These are phyloP conservation scores for Dolomedes plantarius DNA, from an alignment of 2,888 invertebrate genomes.

Conservation along the genomic window DNA sequence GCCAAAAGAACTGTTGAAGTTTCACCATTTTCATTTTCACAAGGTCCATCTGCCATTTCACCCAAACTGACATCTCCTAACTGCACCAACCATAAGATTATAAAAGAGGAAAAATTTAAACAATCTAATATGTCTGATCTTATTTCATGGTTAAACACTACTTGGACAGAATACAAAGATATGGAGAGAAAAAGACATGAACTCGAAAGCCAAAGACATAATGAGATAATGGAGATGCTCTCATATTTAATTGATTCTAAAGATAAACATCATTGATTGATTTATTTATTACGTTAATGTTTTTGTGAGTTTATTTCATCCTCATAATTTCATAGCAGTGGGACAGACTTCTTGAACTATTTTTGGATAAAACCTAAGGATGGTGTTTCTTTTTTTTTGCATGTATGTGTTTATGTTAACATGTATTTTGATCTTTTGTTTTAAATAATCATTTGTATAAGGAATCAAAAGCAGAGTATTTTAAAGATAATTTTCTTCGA, in stretches of 20 bases:
- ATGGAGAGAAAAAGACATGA: constrained; percentile 38
- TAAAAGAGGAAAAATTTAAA: constrained; percentile 12
- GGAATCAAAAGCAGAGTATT: too few relatives aligned
- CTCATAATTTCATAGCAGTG: neutral
- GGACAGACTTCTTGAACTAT: neutral
- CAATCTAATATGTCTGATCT: constrained; percentile 25
- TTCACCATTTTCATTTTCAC: constrained; percentile 47
- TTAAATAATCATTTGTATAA: too few relatives aligned
- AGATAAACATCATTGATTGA: neutral
- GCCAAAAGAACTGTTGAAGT: constrained; percentile 62
- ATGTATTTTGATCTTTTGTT: too few relatives aligned
- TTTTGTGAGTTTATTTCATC: neutral
- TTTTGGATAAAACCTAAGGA: too few relatives aligned
- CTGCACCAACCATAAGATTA: neutral
- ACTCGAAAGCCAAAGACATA: constrained; percentile 33
- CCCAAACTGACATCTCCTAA: neutral
- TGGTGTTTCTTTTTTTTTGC: too few relatives aligned
- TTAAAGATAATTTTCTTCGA: too few relatives aligned
- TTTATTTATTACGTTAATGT: neutral
- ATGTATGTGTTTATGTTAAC: too few relatives aligned
- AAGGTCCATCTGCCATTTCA: neutral
- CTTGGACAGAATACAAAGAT: constrained; percentile 57
- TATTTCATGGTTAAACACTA: constrained; percentile 32
- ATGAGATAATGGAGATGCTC: constrained; percentile 63
- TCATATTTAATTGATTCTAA: constrained; percentile 46